Base-by-base conservation (phyloP, 2,113 vertebrate species). In the Willisornis vidua region DNA sequence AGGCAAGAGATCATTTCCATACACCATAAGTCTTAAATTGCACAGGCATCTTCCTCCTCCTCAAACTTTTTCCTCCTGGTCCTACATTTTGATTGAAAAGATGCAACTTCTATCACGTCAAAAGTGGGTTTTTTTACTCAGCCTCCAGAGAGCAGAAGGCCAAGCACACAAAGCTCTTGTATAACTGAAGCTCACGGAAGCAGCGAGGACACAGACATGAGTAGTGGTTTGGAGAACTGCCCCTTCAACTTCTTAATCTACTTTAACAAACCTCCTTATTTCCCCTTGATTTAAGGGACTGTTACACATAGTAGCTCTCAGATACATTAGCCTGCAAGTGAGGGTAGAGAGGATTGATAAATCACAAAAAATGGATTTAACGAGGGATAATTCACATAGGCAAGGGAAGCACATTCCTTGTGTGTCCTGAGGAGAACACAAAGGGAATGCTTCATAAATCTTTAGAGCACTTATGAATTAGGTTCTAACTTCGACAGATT, bases 331-430 rank as follows among this genome's bases (percentile, higher is more conserved):
- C 71, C 80, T 78, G 72, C 45, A 43, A 89, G 92, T 0, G 0
- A 94, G 45, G 62, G 54, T 51, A 85, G 31, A 59, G 49, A 87
- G 59, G 58, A 93, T 13, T 71, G 89, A 94, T 97, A 97, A 97
- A 97, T 97, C 95, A 95, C 77, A 89, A 90, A 84, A 80, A 86
- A 87, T 78, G 58, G 66, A 94, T 96, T 89, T 93, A 71, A 82
- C 10, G 1, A 74, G 51, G 59, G 87, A 85, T 93, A 94, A 93
- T 90, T 96, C 95, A 94, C 85, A 45, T 6, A n/a, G n/a, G 78
- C 2, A 11, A 29, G 52, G 49, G 61, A 70, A 83, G 82, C 46
- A 70, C 0, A 1, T 62, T 89, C 48, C 57, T 33, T 16, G 24
- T 19, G 48, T 28, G 55, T 91, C 85, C 82, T 16, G 12, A 89